Base-by-base conservation (phyloP, 2,797 vertebrate genomes). In the Enteromius anoplus region DNA sequence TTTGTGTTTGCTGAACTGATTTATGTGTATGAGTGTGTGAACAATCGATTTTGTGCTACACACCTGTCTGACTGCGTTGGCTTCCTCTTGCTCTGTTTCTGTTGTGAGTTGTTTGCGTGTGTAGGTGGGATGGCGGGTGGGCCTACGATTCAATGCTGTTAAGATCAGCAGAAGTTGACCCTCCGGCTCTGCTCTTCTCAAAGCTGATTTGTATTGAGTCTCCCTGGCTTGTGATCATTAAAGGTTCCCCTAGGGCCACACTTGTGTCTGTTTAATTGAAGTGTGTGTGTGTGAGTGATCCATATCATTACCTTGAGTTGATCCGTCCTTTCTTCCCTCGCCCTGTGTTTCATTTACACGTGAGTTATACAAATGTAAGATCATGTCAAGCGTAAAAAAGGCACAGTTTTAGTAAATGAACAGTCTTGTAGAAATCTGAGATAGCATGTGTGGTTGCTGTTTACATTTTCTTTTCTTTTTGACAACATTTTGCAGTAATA, bases 151-250 rank as follows among this genome's bases (percentile, higher is more conserved):
- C 53, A 82, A 47, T 53, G 34, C 37, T 23, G 75, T 86, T 91
- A 89, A 89, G 87, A 91, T 87, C 82, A 90, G 87, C 85, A 86
- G 85, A 87, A 84, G 85, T 60, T 69, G 78, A 85, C 87, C 90
- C 89, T 49, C 66, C 73, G 75, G 87, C 86, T 83, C 88, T 86
- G 90, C 89, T 91, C 90, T 87, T 90, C 88, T 91, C 88, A 93
- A 91, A 93, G 90, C 91, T 91, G 92, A 93, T 93, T 93, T 89
- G 90, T 88, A 92, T 88, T 78, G 85, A 88, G 82, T 84, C 65
- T 87, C 80, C 71, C 69, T 85, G 60, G 55, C 53, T 92, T 92
- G 89, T 86, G 85, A 89, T 93, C 93, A 92, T 94, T 93, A 93
- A 89, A 82, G 86, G 26, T 64, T 88, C 87, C 92, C 93, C 90